Conservation (phyloP, 1,140 invertebrate genomes). For the Latrodectus geometricus region DNA sequence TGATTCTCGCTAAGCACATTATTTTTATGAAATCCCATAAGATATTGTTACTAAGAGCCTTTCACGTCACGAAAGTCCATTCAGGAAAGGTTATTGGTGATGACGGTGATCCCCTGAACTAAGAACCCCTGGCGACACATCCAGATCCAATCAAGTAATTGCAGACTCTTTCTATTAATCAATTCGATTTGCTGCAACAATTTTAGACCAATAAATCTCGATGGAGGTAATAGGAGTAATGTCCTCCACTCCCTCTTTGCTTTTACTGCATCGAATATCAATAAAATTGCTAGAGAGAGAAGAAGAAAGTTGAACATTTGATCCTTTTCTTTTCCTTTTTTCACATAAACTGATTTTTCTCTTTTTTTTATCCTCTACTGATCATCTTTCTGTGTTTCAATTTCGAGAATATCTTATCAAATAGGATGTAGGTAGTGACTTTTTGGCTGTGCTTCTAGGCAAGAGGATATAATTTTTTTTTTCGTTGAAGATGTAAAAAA, state of each 20-base stretch:
- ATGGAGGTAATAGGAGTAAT: constrained; percentile 31
- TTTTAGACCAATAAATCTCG: constrained; percentile 43
- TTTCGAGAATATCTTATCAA: too few relatives aligned
- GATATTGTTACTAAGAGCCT: not conserved
- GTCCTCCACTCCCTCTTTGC: not conserved
- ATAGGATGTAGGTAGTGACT: too few relatives aligned
- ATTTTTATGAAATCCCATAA: not conserved
- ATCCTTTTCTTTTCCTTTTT: not conserved
- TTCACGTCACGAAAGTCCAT: not conserved
- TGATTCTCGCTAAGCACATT: not conserved
- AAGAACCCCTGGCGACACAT: constrained; percentile 31
- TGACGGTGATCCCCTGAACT: constrained; percentile 16
- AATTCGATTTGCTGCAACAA: constrained; percentile 26
- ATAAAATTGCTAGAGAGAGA: not conserved
- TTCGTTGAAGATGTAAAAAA: too few relatives aligned
- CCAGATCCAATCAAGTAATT: constrained; percentile 32
- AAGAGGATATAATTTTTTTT: too few relatives aligned
- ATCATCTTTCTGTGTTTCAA: too few relatives aligned
- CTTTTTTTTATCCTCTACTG: too few relatives aligned
- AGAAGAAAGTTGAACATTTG: not conserved
- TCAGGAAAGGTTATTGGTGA: constrained; percentile 5
- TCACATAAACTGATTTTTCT: not conserved
- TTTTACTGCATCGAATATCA: constrained; percentile 32
- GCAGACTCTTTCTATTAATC: constrained; percentile 36
- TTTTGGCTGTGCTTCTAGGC: too few relatives aligned